phyloP scores from a whole-genome alignment of 2,113 vertebrate genomes.

The Cebus imitator region DNA sequence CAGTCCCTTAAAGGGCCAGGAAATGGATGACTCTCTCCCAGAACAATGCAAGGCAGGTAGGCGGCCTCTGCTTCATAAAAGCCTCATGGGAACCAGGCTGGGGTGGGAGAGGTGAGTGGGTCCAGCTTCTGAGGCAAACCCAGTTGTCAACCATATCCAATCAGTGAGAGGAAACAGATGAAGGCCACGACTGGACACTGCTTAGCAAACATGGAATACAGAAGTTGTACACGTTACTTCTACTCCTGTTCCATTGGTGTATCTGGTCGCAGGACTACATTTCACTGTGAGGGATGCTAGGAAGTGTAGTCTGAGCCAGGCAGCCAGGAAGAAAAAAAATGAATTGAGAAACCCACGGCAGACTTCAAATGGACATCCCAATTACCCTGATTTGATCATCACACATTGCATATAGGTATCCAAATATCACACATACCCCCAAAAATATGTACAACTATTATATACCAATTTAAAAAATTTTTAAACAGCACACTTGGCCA shows the following conservation, averaged over 20 bases:
- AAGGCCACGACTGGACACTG: neutral
- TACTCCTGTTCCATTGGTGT: neutral
- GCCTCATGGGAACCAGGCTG: neutral
- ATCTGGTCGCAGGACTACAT: neutral
- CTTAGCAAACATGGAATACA: neutral
- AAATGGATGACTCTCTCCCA: neutral
- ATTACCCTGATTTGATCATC: neutral
- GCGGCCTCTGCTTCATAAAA: neutral
- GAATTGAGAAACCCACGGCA: neutral
- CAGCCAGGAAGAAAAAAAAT: neutral
- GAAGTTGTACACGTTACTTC: neutral
- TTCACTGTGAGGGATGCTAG: neutral
- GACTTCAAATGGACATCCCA: neutral
- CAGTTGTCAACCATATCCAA: too few relatives aligned
- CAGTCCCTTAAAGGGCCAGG: neutral
- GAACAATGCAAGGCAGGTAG: neutral
- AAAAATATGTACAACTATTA: neutral
- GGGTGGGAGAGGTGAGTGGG: accelerated
- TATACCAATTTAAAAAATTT: neutral
- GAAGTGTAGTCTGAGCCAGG: neutral
- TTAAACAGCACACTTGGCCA: neutral
- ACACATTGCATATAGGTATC: neutral
- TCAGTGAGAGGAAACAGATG: neutral
- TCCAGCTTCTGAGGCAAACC: neutral
- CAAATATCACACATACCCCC: neutral